These are phyloP conservation scores for Salvator merianae DNA, from an alignment of 2,113 vertebrate genomes.

Conservation along the genomic window DNA sequence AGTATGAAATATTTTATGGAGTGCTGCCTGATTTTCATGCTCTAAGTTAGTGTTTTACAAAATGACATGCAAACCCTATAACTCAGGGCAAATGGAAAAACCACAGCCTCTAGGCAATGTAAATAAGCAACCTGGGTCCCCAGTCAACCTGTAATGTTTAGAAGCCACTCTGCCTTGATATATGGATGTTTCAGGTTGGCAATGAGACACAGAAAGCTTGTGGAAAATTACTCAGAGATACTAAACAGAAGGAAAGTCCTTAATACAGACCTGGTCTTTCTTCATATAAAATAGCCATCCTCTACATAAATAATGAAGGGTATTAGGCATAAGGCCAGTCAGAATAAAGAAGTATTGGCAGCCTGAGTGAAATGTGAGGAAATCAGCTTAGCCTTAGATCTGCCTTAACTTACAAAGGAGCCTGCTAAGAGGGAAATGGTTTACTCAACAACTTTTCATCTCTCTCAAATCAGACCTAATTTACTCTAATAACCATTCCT, in stretches of 20 bases:
- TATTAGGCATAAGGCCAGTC: neutral
- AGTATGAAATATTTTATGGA: slow-evolving; percentile 15
- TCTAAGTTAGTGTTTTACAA: slow-evolving; percentile 20
- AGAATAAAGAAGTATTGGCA: slow-evolving; percentile 8
- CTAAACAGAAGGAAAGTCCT: slow-evolving; percentile 19
- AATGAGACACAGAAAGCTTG: slow-evolving; percentile 32
- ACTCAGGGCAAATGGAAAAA: slow-evolving; percentile 40
- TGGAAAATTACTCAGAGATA: slow-evolving; percentile 64
- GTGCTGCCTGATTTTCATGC: slow-evolving; percentile 20
- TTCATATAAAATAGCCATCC: neutral
- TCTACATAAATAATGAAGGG: slow-evolving; percentile 2
- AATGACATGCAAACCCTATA: neutral
- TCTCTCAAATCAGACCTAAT: slow-evolving; percentile 6
- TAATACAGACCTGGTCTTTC: neutral
- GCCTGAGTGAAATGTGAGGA: slow-evolving; percentile 14
- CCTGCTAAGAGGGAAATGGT: neutral
- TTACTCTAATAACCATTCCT: neutral
- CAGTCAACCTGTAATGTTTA: neutral
- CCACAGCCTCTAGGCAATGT: slow-evolving; percentile 6
- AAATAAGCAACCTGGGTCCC: slow-evolving; percentile 19
- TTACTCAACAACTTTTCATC: slow-evolving; percentile 4
- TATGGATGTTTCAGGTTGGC: slow-evolving; percentile 58
- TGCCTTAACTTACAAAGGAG: neutral
- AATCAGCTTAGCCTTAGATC: slow-evolving; percentile 9
- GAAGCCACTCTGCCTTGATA: slow-evolving; percentile 23